Percentiles rank a stretch among this genome's conserved stretches.
Conservation (phyloP, 2,797 vertebrate genomes). For the Scyliorhinus canicula region DNA sequence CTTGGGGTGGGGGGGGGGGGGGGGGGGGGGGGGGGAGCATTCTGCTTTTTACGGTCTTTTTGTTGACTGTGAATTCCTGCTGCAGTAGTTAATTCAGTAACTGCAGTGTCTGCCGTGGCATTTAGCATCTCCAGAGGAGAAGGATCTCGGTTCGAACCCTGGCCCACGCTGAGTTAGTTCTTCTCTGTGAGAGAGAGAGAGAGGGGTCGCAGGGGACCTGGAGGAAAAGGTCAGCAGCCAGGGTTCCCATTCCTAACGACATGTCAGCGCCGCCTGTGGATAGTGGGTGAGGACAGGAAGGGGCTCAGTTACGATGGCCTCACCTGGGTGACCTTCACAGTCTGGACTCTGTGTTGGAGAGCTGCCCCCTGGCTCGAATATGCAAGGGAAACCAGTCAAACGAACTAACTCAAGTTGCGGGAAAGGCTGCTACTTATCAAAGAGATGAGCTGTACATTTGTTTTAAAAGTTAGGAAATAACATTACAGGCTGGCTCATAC, state of each 20-base stretch:
- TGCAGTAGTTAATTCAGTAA: neutral
- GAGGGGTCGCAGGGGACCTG: neutral
- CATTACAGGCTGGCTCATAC: slow-evolving; percentile 2
- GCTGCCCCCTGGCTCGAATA: neutral
- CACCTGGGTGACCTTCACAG: neutral
- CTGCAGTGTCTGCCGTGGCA: neutral
- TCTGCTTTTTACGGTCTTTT: neutral
- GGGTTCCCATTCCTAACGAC: neutral
- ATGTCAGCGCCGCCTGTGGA: neutral
- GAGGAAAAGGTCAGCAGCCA: neutral
- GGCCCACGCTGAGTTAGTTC: neutral
- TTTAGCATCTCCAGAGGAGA: neutral
- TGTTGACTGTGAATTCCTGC: too few species aligned
- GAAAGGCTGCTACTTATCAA: neutral
- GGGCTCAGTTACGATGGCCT: neutral
- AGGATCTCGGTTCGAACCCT: too few species aligned
- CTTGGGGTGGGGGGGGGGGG: too few species aligned
- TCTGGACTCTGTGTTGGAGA: neutral
- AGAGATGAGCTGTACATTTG: slow-evolving; percentile 12
- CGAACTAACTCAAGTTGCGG: neutral
- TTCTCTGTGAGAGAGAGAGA: neutral
- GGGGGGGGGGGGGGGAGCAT: neutral
- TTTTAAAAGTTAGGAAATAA: slow-evolving; percentile 25
- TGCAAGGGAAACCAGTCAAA: neutral
- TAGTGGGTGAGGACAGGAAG: neutral